Conservation (phyloP, 2,113 vertebrate species). For the Entelurus aequoreus region DNA sequence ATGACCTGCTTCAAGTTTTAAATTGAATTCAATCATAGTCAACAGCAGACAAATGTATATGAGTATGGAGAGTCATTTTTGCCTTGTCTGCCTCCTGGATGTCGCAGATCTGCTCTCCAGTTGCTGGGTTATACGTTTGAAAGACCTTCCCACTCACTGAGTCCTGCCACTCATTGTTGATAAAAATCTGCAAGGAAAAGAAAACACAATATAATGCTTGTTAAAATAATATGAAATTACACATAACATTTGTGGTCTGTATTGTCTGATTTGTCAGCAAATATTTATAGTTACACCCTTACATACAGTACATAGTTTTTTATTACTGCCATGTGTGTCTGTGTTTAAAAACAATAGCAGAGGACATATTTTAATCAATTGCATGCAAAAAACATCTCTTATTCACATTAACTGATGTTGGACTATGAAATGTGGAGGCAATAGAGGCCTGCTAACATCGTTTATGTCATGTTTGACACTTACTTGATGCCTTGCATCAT, state of each 20-base stretch:
- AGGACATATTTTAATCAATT: no score
- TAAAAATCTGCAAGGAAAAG: conserved; percentile 81
- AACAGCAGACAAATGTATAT: neutral
- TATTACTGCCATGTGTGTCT: no score
- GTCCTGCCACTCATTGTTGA: conserved; percentile 98
- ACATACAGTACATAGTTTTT: no score
- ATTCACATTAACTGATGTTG: no score
- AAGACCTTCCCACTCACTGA: conserved; percentile 89
- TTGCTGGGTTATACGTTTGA: conserved; percentile 85
- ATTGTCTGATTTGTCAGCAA: neutral
- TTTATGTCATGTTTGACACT: no score
- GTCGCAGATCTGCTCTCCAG: conserved; percentile 92
- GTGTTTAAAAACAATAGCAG: no score
- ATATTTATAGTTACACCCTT: neutral
- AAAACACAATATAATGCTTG: conserved; percentile 4
- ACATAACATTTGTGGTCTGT: neutral
- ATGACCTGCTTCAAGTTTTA: neutral
- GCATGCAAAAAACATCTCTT: no score
- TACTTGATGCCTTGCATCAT: no score
- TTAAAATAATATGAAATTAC: conserved; percentile 1
- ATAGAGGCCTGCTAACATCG: no score
- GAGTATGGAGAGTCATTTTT: conserved; percentile 37
- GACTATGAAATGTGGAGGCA: no score
- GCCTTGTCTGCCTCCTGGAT: conserved; percentile 99
- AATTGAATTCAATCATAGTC: neutral